Evolutionary conservation across 2,113 vertebrate species (phyloP), one percentile per base, ranked within the genome.

Genomic region (Cryptotis parvus): DNA sequence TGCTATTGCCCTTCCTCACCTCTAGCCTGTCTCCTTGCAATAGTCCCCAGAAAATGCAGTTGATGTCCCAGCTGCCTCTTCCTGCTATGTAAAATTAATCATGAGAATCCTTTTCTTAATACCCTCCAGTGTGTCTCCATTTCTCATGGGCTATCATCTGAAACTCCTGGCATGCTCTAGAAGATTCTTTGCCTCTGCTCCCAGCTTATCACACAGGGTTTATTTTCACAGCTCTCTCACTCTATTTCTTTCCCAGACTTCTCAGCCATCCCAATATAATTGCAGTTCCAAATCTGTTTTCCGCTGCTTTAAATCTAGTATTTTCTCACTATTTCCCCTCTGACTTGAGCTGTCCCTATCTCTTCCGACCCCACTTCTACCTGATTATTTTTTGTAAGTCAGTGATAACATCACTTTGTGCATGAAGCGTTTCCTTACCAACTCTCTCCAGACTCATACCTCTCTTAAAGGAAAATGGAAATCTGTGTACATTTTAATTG

Each of bases 211-310:
- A 74, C 41, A 89, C 69, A 75, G 69, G 66, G 37, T 81, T 87
- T 95, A 82, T 92, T 94, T 92, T 89, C 89, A 82, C 33, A 72
- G 43, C 33, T 81, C 16, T 84, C 39, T 73, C 22, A 14, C 82
- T 91, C 63, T 72, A 33, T 86, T 91, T 93, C 74, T 81, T 63
- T 72, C 37, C 69, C 37, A 94, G 69, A 49, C 33, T 91, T 87
- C 84, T 84, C 65, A 75, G 33, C 31, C 24, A 37, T 78, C n/a
- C 37, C 45, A 81, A 75, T 63, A 83, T 87, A 84, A 89, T 66
- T 82, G 66, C 16, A n/a, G 5, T 82, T 94, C 33, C 2, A 12
- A 74, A 74, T 63, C 58, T 84, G 43, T 78, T 91, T 92, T 82
- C 74, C 84, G 22, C 69, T 84, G 12, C 73, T 89, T 81, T 92